A percentile compares a stretch with the other conserved stretches of the same genome.
Conservation (phyloP, 2,888 invertebrate species). For the Tenthredo mesomela region DNA sequence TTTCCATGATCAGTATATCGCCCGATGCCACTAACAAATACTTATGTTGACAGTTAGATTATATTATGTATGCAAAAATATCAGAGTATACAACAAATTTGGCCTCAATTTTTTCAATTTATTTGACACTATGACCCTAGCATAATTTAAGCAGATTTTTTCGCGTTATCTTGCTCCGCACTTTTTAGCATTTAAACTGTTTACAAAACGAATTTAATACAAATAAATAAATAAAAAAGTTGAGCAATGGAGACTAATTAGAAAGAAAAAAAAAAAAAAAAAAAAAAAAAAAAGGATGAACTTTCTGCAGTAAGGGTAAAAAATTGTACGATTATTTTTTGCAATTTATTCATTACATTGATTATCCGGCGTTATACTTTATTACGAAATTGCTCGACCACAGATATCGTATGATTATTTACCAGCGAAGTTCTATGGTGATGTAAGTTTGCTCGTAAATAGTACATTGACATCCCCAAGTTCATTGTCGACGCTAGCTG, state of each 20-base stretch:
- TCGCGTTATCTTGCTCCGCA: background rate
- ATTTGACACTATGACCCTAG: background rate
- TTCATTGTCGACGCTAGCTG: conserved; percentile 2
- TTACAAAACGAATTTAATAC: background rate
- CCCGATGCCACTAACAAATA: background rate
- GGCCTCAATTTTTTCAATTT: background rate
- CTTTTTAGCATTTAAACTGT: background rate
- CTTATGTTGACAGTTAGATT: background rate
- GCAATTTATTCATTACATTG: background rate
- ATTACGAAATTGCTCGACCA: background rate
- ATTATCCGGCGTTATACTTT: background rate
- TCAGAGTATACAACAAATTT: background rate
- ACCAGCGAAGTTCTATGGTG: background rate
- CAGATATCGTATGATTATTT: conserved; percentile 1
- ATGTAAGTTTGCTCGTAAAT: conserved; percentile 2
- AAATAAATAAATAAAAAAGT: background rate
- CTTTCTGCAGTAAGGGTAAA: background rate
- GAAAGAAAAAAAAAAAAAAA: background rate
- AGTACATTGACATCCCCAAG: conserved; percentile 27
- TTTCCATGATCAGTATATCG: background rate
- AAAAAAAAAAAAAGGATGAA: background rate
- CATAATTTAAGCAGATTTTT: background rate
- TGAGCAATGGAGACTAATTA: too few species aligned
- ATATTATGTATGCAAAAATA: background rate
- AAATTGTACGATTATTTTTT: background rate